Base-by-base conservation (phyloP, 2,113 vertebrate genomes). In the Tetrao urogallus region DNA sequence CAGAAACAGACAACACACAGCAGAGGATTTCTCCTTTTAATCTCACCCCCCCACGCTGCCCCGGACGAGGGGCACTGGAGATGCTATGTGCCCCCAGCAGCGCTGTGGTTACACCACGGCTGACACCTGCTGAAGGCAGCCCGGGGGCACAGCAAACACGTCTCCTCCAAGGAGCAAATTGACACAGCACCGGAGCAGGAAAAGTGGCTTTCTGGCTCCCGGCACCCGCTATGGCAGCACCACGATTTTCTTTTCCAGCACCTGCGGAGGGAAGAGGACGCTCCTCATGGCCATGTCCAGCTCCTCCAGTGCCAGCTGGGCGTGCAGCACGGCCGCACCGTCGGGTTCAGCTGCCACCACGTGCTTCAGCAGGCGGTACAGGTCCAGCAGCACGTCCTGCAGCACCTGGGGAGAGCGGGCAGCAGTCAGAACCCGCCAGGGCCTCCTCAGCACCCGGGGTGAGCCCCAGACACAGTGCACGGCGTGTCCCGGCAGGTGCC, bases 361-460 rank as follows among this genome's bases (percentile, higher is more conserved):
- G 30, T 97, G 98, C 97, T 99, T 99, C 84, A 99, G 97, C 91
- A 99, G 98, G 43, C 98, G 98, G 97, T 99, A 99, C 77, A 99
- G 98, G 50, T 99, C 99, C 97, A 97, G 93, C 91, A 99, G 96
- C 25, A 99, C 98, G 0, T 99, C 98, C n/a, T 10, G 88, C 82
- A 99, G 97, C 80, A 98, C 98, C 98, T 98, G 95, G 5, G 19
- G 15, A 82, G 54, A 85, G 54, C 28, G 4, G 32, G 70, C 17
- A 3, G 1, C 11, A 3, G n/a, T 91, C 86, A 88, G 93, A 36
- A 34, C 58, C 34, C 3, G 0, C 38, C 2, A 0, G 30, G 3
- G 0, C 2, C 78, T 38, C 4, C 0, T 38, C 30, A 0, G 2
- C n/a, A 12, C 52, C 40, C 2, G 1, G 47, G 32, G 7, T 24